Base-by-base conservation (phyloP, 2,113 vertebrate genomes). In the Nerophis ophidion region DNA sequence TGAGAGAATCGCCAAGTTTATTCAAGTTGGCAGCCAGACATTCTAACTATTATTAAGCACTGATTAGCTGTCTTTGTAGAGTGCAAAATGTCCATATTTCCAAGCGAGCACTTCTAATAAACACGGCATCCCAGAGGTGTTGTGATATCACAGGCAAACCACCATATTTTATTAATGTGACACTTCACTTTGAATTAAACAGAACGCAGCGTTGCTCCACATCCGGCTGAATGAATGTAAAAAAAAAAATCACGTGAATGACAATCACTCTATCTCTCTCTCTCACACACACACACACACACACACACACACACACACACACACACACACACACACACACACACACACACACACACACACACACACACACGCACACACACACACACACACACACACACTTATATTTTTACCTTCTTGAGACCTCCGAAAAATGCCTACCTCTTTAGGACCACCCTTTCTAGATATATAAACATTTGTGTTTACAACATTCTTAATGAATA, bases 101-200 rank as follows among this genome's bases (percentile, higher is more conserved):
- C 12, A 42, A 67, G 26, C 26, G 61, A 51, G 56, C 10, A 17
- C 12, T 57, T 66, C 62, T 59, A 79, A 78, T 74, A 79, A 81
- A 57, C 63, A 49, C 54, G 36, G 40, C 52, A 56, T 79, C 65
- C 64, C 66, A 52, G 45, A 58, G 63, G 68, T 57, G 54, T 59
- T 67, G 58, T 50, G 38, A 35, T 70, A 70, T 71, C 33, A 64
- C 36, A 68, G 68, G 42, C 57, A 56, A 59, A 74, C 51, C 48
- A 59, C 36, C 17, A 72, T 71, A 63, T 77, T 81, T 81, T 68
- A 81, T 81, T 84, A 72, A 82, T 76, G 68, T 69, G 61, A 54
- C 48, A 63, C 48, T 70, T 44, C 51, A 61, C 76, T 75, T 74
- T 58, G 62, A 55, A 60, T 26, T 71, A 55, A 70, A 67, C 66